Conservation (phyloP, 1,140 invertebrate genomes). For the Sinella curviseta region DNA sequence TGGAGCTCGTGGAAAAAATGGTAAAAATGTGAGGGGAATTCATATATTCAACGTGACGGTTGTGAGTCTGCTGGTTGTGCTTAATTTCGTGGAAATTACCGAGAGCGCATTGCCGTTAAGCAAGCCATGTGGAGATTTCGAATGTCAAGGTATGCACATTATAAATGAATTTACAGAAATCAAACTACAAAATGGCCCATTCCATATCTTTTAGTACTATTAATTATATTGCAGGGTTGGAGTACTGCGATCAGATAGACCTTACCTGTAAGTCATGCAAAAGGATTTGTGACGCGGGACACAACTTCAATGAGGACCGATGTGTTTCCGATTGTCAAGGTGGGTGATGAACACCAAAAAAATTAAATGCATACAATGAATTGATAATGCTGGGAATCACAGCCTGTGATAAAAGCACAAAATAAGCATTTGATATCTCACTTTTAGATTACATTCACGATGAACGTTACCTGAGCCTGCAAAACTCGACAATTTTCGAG, state of each 20-base stretch:
- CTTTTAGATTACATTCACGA: conserved; percentile 37
- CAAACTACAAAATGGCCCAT: background rate
- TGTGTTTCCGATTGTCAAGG: conserved; percentile 36
- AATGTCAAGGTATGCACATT: background rate
- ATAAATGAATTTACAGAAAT: background rate
- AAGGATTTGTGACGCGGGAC: conserved; percentile 11
- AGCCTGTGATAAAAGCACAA: too few relatives aligned
- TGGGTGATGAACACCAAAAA: background rate
- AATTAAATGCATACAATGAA: too few relatives aligned
- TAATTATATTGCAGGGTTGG: too few relatives aligned
- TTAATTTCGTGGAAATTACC: background rate
- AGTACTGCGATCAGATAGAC: conserved; percentile 1
- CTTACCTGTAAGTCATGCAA: background rate
- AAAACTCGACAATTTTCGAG: background rate
- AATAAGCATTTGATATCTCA: too few relatives aligned
- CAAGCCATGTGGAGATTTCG: background rate
- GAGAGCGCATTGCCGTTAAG: background rate
- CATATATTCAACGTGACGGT: background rate
- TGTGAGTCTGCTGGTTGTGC: background rate
- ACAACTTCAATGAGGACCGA: conserved; percentile 22
- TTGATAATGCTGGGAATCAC: too few relatives aligned
- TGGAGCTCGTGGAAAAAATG: background rate
- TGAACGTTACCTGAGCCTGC: conserved; percentile 16
- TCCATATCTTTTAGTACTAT: background rate
- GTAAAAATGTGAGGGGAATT: background rate